These are phyloP conservation scores for Trochalopteron elliotii DNA, from an alignment of 2,113 vertebrate species.

Conservation along the genomic window DNA sequence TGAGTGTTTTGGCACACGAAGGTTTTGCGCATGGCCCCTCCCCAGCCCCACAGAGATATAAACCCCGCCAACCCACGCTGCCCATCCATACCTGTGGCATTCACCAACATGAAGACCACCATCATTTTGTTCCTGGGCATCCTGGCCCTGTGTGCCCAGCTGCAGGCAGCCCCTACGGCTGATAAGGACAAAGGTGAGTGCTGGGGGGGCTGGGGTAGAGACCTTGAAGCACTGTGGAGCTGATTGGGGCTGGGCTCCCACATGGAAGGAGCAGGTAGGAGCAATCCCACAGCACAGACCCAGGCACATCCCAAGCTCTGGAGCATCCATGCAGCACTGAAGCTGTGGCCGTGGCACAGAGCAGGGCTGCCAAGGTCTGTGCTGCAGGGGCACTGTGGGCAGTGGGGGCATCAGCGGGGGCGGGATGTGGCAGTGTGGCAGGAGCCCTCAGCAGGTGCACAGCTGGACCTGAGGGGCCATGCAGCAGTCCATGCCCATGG, in stretches of 20 bases:
- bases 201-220: background rate
- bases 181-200: background rate
- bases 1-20: background rate
- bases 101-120: background rate
- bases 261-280: background rate
- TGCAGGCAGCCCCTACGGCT: background rate
- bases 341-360: fast-evolving
- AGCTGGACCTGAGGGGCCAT: background rate
- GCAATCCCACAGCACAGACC: background rate
- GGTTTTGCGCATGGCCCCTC: background rate
- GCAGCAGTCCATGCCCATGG: fast-evolving
- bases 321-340: background rate
- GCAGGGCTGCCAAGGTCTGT: fast-evolving
- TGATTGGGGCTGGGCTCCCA: background rate
- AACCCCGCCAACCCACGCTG: fast-evolving
- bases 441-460: background rate
- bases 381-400: fast-evolving
- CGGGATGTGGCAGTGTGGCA: fast-evolving
- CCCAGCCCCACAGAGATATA: background rate
- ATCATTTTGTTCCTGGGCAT: background rate
- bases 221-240: fast-evolving
- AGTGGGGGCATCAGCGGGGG: fast-evolving
- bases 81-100: background rate
- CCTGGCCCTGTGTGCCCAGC: background rate
- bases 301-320: fast-evolving